Conservation (phyloP, 64 coral and sea anemone genomes). For the Anthopleura sola region DNA sequence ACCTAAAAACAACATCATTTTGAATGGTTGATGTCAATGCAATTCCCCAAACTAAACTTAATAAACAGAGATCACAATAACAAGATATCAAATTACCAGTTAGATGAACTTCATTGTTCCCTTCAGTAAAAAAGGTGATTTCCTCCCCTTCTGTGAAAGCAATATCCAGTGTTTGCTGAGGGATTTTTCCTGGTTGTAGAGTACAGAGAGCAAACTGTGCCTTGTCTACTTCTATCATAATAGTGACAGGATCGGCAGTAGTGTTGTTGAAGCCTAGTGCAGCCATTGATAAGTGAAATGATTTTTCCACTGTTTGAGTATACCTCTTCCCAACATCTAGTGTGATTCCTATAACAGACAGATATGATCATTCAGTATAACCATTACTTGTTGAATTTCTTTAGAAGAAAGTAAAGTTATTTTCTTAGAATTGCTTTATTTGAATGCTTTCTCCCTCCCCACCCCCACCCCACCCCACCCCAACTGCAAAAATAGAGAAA, state of each 20-base stretch:
- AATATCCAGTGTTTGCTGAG: constrained; percentile 88
- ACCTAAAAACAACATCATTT: constrained; percentile 30
- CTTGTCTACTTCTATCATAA: constrained; percentile 97
- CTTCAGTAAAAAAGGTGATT: constrained; percentile 93
- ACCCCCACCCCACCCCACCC: too few species aligned
- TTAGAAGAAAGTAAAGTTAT: neutral
- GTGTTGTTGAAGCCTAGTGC: constrained; percentile 77
- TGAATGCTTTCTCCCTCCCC: too few species aligned
- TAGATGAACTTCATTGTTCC: constrained; percentile 83
- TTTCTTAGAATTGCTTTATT: too few species aligned
- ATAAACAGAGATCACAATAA: neutral
- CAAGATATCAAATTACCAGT: constrained; percentile 64
- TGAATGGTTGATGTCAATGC: neutral
- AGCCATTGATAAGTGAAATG: constrained; percentile 98
- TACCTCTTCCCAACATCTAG: constrained; percentile 93
- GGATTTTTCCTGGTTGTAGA: constrained; percentile 84
- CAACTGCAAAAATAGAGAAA: too few species aligned
- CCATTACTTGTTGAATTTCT: too few species aligned
- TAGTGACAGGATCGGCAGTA: constrained; percentile 68
- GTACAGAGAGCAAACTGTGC: constrained; percentile 94
- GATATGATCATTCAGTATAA: neutral
- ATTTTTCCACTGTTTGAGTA: constrained; percentile 94
- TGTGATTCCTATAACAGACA: constrained; percentile 68
- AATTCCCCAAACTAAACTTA: too few species aligned
- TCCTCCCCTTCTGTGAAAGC: constrained; percentile 98